A percentile compares a stretch with the other conserved stretches of the same genome.
These are phyloP conservation scores for Lumbricus terrestris DNA, from an alignment of 2,888 invertebrate genomes.

Conservation along the genomic window DNA sequence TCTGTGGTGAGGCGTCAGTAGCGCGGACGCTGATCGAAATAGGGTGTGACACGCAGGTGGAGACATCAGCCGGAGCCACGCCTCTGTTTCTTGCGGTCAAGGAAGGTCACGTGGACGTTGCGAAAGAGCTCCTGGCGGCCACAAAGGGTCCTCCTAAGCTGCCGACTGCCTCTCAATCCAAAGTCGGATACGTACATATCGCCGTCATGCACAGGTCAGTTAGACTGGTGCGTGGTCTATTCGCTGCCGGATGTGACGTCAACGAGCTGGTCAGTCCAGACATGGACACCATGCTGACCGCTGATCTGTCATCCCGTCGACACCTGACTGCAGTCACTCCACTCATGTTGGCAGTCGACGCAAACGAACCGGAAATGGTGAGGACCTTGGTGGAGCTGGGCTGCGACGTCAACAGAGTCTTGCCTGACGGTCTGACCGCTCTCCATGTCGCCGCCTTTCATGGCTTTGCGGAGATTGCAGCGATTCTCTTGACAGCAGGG, in stretches of 20 bases:
- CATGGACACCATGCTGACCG: conserved; percentile 22
- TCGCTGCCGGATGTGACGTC: conserved; percentile 6
- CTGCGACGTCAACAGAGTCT: conserved; percentile 32
- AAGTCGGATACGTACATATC: conserved; percentile 35
- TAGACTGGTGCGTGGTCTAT: conserved; percentile 28
- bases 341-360: conserved; percentile 37
- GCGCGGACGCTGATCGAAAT: conserved; percentile 31
- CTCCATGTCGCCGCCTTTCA: conserved; percentile 38
- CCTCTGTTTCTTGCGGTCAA: conserved; percentile 38
- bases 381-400: conserved; percentile 33
- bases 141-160: conserved; percentile 24
- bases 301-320: background rate
- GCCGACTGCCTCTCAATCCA: background rate
- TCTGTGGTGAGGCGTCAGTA: conserved; percentile 35
- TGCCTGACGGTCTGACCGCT: conserved; percentile 38
- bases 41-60: conserved; percentile 34
- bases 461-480: conserved; percentile 34
- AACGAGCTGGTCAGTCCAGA: conserved; percentile 25
- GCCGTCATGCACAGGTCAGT: conserved; percentile 33
- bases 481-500: conserved; percentile 25
- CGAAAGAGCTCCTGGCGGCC: conserved; percentile 32
- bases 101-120: conserved; percentile 35
- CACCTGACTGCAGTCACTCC: conserved; percentile 33
- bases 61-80: conserved; percentile 34
- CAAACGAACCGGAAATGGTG: conserved; percentile 28